Evolutionary conservation across 2,797 vertebrate species (phyloP).

Genomic region (Champsocephalus gunnari): DNA sequence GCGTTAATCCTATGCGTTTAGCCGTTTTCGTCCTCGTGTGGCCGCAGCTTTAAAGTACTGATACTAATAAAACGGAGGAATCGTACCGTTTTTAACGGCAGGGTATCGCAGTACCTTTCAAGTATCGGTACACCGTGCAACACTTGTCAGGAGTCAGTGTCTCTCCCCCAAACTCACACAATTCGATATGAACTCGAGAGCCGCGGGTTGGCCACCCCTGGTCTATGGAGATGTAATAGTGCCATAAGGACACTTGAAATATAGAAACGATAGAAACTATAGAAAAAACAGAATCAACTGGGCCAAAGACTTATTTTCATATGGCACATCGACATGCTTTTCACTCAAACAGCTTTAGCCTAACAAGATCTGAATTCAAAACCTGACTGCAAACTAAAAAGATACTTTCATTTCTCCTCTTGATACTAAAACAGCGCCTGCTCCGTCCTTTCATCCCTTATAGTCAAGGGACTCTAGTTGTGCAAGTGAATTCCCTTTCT

Average conservation of each 20-base stretch:
- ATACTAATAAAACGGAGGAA: too few relatives aligned
- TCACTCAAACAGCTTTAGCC: background rate
- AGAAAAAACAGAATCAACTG: background rate
- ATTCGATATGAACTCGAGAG: too few relatives aligned
- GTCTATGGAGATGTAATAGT: background rate
- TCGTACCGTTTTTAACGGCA: too few relatives aligned
- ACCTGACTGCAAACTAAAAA: conserved; percentile 20
- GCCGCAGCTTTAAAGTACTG: too few relatives aligned
- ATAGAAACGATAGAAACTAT: background rate
- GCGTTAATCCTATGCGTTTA: too few relatives aligned
- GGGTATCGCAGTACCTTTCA: too few relatives aligned
- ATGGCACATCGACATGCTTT: background rate
- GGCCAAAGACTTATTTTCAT: background rate
- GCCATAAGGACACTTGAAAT: background rate
- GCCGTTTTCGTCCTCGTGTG: too few relatives aligned
- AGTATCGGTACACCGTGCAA: too few relatives aligned
- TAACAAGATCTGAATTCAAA: conserved; percentile 9
- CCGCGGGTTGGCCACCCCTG: too few relatives aligned
- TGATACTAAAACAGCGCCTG: conserved; percentile 25
- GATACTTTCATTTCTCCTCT: conserved; percentile 24
- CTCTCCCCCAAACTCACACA: too few relatives aligned
- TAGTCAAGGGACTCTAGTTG: conserved; percentile 28
- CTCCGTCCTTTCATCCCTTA: conserved; percentile 43
- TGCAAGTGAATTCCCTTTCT: conserved; percentile 23
- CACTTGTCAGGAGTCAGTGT: too few relatives aligned